Evolutionary conservation across 2,888 invertebrate species (phyloP), one percentile per base, ranked within the genome.

Genomic region (Merodon equestris): DNA sequence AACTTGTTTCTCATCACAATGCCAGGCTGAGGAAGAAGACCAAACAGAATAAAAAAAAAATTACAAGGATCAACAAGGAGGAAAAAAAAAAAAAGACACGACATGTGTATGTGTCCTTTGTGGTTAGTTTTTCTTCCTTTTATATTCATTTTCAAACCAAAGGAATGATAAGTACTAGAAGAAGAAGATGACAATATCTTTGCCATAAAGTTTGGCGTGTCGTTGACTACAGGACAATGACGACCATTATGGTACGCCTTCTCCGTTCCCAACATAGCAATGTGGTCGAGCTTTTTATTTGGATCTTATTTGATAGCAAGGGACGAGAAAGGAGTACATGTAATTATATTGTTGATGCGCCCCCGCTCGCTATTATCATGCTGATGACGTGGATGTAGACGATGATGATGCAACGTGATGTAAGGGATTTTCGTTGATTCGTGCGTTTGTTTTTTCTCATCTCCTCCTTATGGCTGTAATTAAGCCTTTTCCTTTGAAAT

Each of bases 221-320:
- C 51, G 72, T 77, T 67, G 77, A 67, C 76, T 77, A 54, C 38
- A 66, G 44, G 60, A 61, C 45, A 51, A 67, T 47, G 61, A 61
- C 51, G 71, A 63, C 57, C 45, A 64, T 48, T 48, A 58, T 64
- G 42, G 44, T 40, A 44, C 40, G 54, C n/a, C n/a, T n/a, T n/a
- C n/a, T n/a, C n/a, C n/a, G n/a, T n/a, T n/a, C n/a, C n/a, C n/a
- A n/a, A 9, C 42, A 56, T 44, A 51, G 48, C 63, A 2, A 63
- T 72, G 67, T 56, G 72, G 77, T 77, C 67, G 77, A 77, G 61
- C 57, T 72, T 77, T 77, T 67, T 77, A 77, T 77, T 72, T 72
- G 63, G 77, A 77, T 77, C 40, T 57, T 44, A 77, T 77, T 67
- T 67, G 67, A 72, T 72, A 42, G 61, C 47, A 77, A 47, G 27